Evolutionary conservation across 2,797 vertebrate species (phyloP).

Genomic region (Acipenser transmontanus): DNA sequence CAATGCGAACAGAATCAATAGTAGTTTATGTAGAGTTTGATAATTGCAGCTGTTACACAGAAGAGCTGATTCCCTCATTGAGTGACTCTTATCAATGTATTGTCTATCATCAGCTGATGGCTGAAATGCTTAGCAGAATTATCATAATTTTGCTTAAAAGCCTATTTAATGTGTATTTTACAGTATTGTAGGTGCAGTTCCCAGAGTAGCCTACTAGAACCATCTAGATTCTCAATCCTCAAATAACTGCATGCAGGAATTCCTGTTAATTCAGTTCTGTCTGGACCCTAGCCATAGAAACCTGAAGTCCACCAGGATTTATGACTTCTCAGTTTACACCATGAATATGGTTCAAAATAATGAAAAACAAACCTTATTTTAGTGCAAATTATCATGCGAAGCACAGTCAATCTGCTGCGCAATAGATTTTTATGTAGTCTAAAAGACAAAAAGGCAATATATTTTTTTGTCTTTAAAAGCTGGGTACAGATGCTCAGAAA

Average conservation of each 20-base stretch:
- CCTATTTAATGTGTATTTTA: conserved; percentile 4
- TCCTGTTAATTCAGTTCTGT: background rate
- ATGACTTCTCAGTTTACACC: too few relatives aligned
- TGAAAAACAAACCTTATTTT: too few relatives aligned
- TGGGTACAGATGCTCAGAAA: too few relatives aligned
- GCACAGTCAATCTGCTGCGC: too few relatives aligned
- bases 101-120: conserved; percentile 78
- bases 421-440: too few relatives aligned
- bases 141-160: conserved; percentile 8
- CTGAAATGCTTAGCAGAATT: conserved; percentile 20
- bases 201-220: background rate
- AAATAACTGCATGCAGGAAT: background rate
- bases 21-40: conserved; percentile 87
- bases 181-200: background rate
- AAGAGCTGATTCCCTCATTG: conserved; percentile 69
- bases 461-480: too few relatives aligned
- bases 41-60: conserved; percentile 89
- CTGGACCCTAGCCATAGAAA: too few relatives aligned
- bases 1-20: conserved; percentile 81
- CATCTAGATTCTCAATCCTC: background rate
- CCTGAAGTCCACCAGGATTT: too few relatives aligned
- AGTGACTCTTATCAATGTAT: conserved; percentile 86
- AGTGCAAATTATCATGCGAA: too few relatives aligned
- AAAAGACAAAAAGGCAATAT: too few relatives aligned
- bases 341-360: too few relatives aligned